Percentiles rank a stretch among this genome's conserved stretches.
phyloP scores from a whole-genome alignment of 2,113 vertebrate species.

The Trogon melanurus region DNA sequence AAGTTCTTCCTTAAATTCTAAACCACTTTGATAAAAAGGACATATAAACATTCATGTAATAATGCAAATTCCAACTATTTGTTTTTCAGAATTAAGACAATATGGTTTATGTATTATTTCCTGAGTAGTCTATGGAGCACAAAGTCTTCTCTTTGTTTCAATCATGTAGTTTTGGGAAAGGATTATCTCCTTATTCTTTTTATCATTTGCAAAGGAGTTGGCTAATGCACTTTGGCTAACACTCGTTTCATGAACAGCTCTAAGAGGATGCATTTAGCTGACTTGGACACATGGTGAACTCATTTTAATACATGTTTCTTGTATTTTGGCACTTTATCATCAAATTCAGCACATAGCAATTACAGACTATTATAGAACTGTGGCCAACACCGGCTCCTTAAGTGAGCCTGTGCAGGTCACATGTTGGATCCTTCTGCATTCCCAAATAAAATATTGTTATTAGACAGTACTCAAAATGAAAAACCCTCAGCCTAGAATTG shows the following conservation, averaged over 20 bases:
- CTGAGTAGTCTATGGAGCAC: not conserved
- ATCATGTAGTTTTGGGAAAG: not conserved
- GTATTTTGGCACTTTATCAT: slow-evolving; percentile 55
- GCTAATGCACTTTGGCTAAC: slow-evolving; percentile 29
- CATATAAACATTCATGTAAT: not conserved
- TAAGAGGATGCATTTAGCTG: slow-evolving; percentile 27
- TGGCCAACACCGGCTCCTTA: slow-evolving; percentile 48
- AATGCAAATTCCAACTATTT: not conserved
- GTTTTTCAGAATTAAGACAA: not conserved
- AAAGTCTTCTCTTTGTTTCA: slow-evolving; percentile 24
- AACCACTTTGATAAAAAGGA: not conserved
- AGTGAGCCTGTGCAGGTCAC: slow-evolving; percentile 10
- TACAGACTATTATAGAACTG: slow-evolving; percentile 15
- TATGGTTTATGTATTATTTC: not conserved
- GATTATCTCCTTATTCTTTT: slow-evolving; percentile 24
- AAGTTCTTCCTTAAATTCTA: not conserved
- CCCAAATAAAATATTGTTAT: slow-evolving; percentile 60
- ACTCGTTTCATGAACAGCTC: not conserved
- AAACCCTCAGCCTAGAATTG: slow-evolving; percentile 24
- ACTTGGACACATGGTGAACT: slow-evolving; percentile 10
- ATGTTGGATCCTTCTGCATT: slow-evolving; percentile 32
- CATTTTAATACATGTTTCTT: slow-evolving; percentile 29
- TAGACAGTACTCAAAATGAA: slow-evolving; percentile 49
- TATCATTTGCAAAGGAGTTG: slow-evolving; percentile 12
- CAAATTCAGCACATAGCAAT: slow-evolving; percentile 43